These are phyloP conservation scores for Maccullochella peelii DNA, from an alignment of 2,113 vertebrate genomes.

Conservation along the genomic window DNA sequence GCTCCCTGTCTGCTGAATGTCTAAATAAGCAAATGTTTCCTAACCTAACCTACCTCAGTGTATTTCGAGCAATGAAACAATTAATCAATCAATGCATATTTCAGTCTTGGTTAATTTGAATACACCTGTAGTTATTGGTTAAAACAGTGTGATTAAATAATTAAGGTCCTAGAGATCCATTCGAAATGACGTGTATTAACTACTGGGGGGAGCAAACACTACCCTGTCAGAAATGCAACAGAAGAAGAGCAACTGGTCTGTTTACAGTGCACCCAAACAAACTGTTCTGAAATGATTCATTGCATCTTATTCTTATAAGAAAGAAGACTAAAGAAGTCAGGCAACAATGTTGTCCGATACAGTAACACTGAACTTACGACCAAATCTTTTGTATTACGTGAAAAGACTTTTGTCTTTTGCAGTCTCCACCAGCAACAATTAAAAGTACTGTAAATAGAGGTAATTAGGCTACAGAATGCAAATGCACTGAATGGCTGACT, in stretches of 20 bases:
- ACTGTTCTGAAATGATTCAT: neutral
- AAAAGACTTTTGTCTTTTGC: too few species aligned
- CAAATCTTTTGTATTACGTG: too few species aligned
- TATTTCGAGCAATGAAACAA: too few species aligned
- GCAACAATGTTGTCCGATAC: neutral
- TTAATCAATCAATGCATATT: too few species aligned
- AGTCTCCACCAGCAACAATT: neutral
- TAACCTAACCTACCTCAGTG: too few species aligned
- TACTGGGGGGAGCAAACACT: neutral
- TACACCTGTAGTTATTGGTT: neutral
- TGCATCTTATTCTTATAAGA: neutral
- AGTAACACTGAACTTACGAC: too few species aligned
- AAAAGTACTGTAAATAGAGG: neutral
- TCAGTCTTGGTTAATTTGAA: neutral
- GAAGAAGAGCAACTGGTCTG: neutral
- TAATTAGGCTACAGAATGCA: neutral
- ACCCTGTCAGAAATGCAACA: neutral
- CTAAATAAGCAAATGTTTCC: too few species aligned
- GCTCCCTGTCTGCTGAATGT: too few species aligned
- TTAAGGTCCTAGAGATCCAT: neutral
- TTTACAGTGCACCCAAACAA: neutral
- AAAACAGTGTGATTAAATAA: neutral
- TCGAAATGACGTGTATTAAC: neutral
- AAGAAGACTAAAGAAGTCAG: neutral
- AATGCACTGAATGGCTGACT: neutral